Percentiles rank a stretch among this genome's conserved stretches.
phyloP scores from a whole-genome alignment of 2,797 vertebrate genomes.

The Myripristis murdjan region DNA sequence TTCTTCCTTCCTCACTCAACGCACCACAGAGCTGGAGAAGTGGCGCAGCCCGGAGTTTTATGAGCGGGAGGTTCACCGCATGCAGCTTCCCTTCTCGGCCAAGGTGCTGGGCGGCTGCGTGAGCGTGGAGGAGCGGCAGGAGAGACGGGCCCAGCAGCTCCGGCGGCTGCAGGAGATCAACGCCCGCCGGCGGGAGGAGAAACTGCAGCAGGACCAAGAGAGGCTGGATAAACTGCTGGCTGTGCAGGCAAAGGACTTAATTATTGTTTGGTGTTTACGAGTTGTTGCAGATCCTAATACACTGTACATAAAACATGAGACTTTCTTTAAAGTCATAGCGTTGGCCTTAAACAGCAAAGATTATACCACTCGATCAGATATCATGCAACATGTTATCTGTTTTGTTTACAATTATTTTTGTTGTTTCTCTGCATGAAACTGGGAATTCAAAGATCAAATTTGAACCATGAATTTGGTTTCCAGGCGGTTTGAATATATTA shows the following conservation, averaged over 20 bases:
- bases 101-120: constrained; percentile 90
- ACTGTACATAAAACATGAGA: too few relatives aligned
- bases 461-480: too few relatives aligned
- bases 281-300: neutral
- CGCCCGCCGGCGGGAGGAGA: constrained; percentile 92
- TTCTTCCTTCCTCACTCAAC: neutral
- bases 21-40: constrained; percentile 90
- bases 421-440: too few relatives aligned
- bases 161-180: constrained; percentile 95
- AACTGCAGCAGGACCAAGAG: constrained; percentile 95
- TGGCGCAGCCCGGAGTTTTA: constrained; percentile 95
- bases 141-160: constrained; percentile 93
- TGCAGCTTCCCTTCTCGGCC: constrained; percentile 95
- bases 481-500: too few relatives aligned
- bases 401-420: too few relatives aligned
- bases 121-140: constrained; percentile 93
- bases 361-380: too few relatives aligned
- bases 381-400: too few relatives aligned
- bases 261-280: neutral
- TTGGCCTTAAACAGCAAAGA: too few relatives aligned
- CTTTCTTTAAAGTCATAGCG: too few relatives aligned
- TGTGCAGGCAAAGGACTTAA: constrained; percentile 85
- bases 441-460: too few relatives aligned
- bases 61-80: constrained; percentile 93
- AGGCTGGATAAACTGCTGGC: constrained; percentile 90